Base-by-base conservation (phyloP, 1,140 invertebrate genomes). In the Elysia chlorotica region DNA sequence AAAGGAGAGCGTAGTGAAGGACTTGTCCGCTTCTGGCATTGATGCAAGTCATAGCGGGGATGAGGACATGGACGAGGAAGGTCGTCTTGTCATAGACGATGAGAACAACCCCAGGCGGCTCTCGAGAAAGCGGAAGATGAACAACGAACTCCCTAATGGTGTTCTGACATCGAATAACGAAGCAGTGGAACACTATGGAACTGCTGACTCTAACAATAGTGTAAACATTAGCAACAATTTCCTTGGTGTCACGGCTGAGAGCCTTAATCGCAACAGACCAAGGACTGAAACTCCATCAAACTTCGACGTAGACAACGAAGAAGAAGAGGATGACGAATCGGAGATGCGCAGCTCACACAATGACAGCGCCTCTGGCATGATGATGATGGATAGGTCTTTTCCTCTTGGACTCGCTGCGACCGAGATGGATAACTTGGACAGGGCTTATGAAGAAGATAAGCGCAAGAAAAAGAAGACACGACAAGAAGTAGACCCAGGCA, bases 401-500 rank as follows among this genome's bases (percentile, higher is more conserved):
- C 63, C 36, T 37, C 33, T 71, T 4, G 25, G 23, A 71, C 61
- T 71, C 2, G 63, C 69, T 35, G 14, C 67, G n/a, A n/a, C n/a
- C n/a, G n/a, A n/a, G n/a, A n/a, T n/a, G 28, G 67, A 70, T 23
- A 71, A 71, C 30, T 57, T 71, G 54, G 41, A 70, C 33, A 35
- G 28, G n/a, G 37, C 66, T 2, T 14, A 63, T 14, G 66, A 74
- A 23, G 71, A 73, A 30, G 74, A 76, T 28, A 76, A 74, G 17
- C 76, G 78, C 37, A 82, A 82, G 76, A 85, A 85, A 65, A 79
- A 81, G 35, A 82, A 82, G 74, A 83, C 81, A 28, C 71, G 85
- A 70, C 83, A 87, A 63, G 85, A 85, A 68, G 85, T 87, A 23
- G 84, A 86, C 62, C 85, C 85, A 53, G 80, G 79, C 21, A 87